Evolutionary conservation across 2,113 vertebrate species (phyloP).

Genomic region (Mustela lutreola): DNA sequence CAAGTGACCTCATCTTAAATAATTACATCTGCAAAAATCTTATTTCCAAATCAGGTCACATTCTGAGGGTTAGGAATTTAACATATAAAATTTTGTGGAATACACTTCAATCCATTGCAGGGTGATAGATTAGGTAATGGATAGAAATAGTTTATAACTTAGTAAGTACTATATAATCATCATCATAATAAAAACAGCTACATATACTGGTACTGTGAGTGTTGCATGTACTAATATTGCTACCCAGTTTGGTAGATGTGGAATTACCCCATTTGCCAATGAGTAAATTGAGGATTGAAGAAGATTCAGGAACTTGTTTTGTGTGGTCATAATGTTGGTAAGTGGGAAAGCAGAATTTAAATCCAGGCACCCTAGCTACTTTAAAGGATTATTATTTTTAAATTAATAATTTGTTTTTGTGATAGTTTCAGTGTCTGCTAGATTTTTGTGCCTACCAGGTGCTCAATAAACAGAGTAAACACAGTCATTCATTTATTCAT

Average conservation of each 20-base stretch:
- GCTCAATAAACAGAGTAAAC: background rate
- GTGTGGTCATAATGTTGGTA: background rate
- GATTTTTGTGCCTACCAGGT: background rate
- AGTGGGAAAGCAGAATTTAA: background rate
- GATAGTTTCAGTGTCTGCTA: background rate
- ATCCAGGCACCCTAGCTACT: background rate
- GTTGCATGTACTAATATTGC: background rate
- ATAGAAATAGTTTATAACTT: slow-evolving; percentile 15
- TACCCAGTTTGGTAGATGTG: background rate
- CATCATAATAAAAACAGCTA: background rate
- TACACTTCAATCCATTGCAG: background rate
- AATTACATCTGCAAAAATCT: background rate
- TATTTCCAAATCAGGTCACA: background rate
- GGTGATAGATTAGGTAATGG: background rate
- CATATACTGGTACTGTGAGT: background rate
- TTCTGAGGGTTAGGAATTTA: background rate
- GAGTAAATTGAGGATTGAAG: background rate
- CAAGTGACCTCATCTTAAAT: background rate
- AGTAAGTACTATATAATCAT: background rate
- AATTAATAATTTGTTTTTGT: background rate
- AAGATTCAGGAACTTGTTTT: background rate
- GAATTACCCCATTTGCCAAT: background rate
- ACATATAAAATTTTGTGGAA: background rate
- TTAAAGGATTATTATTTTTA: background rate
- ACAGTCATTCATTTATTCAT: background rate